Base-by-base conservation (phyloP, 2,113 vertebrate genomes). In the Lota lota region DNA sequence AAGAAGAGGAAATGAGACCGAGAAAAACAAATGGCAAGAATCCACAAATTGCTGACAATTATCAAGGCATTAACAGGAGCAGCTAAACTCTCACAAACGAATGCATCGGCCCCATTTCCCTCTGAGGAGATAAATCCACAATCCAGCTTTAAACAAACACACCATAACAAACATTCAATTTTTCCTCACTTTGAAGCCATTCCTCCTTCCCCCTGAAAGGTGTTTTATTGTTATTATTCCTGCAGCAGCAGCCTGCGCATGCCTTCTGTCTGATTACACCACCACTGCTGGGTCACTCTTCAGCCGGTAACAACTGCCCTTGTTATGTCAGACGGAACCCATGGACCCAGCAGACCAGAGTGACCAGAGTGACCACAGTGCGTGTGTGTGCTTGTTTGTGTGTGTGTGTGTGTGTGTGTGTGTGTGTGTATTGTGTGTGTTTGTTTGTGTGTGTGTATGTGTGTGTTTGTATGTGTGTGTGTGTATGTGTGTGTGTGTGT, bases 321-420 rank as follows among this genome's bases (percentile, higher is more conserved):
- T 73, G 47, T 66, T 77, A 66, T 70, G 67, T 77, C n/a, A 70
- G 77, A 64, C 66, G 64, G 70, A 63, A 28, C 28, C 4, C 28
- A 28, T 28, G 28, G 28, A 28, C 36, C 72, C 71, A 73, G 62
- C 66, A 60, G 60, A 73, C 66, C 1, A 0, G 56, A 73, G 72
- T 24, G 24, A 24, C 50, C 10, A 53, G 12, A 12, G 40, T 12
- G 40, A 53, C 50, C 50, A 51, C 2, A 2, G 24, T 28, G 24
- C 4, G 24, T 28, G 24, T 28, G 24, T 28, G 24, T 28, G 24
- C n/a, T n/a, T n/a, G n/a, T n/a, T n/a, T n/a, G 24, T 28, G 24
- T 28, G 24, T 28, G 24, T 28, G 24, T 28, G 24, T 28, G 24
- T 28, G 24, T n/a, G n/a, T n/a, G n/a, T n/a, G n/a, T n/a, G n/a